Percentiles rank a stretch among this genome's conserved stretches.
Conservation (phyloP, 2,797 vertebrate genomes). For the Arnoldichthys spilopterus region DNA sequence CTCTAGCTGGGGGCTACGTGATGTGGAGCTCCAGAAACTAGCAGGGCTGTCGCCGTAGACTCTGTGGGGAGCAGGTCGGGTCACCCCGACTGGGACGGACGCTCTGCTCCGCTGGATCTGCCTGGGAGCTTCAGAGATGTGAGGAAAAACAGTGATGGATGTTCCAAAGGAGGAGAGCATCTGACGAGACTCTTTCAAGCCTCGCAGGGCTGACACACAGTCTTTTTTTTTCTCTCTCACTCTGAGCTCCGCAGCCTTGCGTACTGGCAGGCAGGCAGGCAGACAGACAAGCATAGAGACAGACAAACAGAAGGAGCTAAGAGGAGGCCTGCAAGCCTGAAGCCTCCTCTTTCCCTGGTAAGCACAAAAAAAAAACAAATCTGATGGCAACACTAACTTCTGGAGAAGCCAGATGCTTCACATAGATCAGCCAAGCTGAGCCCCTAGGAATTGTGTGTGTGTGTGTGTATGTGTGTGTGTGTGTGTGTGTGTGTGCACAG, state of each 20-base stretch:
- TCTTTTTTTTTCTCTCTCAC: neutral
- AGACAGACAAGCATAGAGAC: constrained; percentile 16
- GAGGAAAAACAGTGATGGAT: constrained; percentile 30
- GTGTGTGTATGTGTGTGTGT: neutral
- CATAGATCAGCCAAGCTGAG: neutral
- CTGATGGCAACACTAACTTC: neutral
- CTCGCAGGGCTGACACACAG: constrained; percentile 9
- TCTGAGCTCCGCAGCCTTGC: constrained; percentile 10
- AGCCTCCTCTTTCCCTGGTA: constrained; percentile 54
- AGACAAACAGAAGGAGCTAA: constrained; percentile 30
- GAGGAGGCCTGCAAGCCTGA: constrained; percentile 43
- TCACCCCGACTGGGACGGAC: neutral
- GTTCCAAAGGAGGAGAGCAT: constrained; percentile 8
- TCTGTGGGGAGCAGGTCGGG: neutral
- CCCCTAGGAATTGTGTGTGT: neutral
- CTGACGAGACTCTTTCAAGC: constrained; percentile 8
- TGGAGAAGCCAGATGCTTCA: neutral
- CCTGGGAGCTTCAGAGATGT: constrained; percentile 8
- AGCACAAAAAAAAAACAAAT: neutral
- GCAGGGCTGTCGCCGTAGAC: neutral
- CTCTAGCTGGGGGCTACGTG: neutral
- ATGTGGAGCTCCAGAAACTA: neutral
- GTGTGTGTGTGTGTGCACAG: too few relatives aligned
- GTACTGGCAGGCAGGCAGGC: constrained; percentile 7
- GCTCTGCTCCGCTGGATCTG: neutral